Evolutionary conservation across 2,113 vertebrate species (phyloP).

Genomic region (Brevimyrus niger): DNA sequence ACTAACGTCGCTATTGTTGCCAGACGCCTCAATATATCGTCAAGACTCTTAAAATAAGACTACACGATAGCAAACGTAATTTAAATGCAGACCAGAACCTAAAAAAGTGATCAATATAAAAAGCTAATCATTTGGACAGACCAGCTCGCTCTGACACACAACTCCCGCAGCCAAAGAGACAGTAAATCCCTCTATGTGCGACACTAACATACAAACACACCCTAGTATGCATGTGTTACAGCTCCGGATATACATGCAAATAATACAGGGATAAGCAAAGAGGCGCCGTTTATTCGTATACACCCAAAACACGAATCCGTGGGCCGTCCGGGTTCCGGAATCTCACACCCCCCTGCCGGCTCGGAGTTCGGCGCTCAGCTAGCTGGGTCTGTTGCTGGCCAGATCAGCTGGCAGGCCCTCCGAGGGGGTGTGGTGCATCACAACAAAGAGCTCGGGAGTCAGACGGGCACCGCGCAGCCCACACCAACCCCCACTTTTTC

Average conservation of each 20-base stretch:
- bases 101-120: neutral
- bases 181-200: neutral
- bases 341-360: neutral
- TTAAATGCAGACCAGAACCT: neutral
- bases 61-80: neutral
- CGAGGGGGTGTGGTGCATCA: constrained; percentile 72
- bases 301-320: neutral
- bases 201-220: neutral
- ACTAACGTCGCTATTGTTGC: neutral
- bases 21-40: neutral
- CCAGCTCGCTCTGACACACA: neutral
- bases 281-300: neutral
- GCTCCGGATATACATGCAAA: neutral
- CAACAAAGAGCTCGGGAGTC: constrained; percentile 66
- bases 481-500: constrained; percentile 42
- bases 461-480: constrained; percentile 53
- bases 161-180: neutral
- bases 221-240: neutral
- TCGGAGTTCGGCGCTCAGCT: constrained; percentile 67
- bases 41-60: neutral
- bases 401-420: constrained; percentile 72
- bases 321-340: neutral
- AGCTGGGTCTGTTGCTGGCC: constrained; percentile 79
- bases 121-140: neutral
- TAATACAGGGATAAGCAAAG: neutral